Evolutionary conservation across 2,113 vertebrate species (phyloP).

Genomic region (Catagonus wagneri): DNA sequence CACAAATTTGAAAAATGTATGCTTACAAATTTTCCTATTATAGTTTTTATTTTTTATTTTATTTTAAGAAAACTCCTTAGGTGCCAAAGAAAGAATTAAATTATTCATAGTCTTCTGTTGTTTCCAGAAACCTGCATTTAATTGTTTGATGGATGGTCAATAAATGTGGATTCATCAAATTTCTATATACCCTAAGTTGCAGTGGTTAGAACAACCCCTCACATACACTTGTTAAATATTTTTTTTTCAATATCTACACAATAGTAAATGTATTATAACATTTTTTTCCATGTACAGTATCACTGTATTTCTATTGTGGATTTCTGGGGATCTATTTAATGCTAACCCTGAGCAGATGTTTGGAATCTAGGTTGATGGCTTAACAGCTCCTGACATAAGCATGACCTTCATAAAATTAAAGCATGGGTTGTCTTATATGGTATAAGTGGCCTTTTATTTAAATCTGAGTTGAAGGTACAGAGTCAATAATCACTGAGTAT

Average conservation of each 20-base stretch:
- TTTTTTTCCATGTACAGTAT: not conserved
- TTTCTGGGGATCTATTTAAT: slow-evolving; percentile 40
- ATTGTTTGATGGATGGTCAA: not conserved
- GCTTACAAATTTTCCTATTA: not conserved
- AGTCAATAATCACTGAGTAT: slow-evolving; percentile 79
- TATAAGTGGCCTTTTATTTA: slow-evolving; percentile 81
- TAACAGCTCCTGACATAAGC: slow-evolving; percentile 75
- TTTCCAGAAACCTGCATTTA: not conserved
- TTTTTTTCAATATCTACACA: not conserved
- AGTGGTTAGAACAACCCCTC: not conserved
- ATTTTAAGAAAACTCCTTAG: not conserved
- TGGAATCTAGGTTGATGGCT: slow-evolving; percentile 57
- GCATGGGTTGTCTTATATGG: slow-evolving; percentile 70
- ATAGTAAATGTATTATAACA: not conserved
- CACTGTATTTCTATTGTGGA: not conserved
- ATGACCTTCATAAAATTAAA: slow-evolving; percentile 80
- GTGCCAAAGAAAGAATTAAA: not conserved
- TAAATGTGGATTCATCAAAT: not conserved
- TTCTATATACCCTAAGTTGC: not conserved
- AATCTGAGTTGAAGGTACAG: slow-evolving; percentile 73
- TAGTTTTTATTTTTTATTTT: not conserved
- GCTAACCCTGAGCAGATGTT: slow-evolving; percentile 76
- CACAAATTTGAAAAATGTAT: not conserved
- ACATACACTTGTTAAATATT: not conserved
- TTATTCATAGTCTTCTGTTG: not conserved